phyloP scores from a whole-genome alignment of 2,797 vertebrate species.

The Sciurus vulgaris region DNA sequence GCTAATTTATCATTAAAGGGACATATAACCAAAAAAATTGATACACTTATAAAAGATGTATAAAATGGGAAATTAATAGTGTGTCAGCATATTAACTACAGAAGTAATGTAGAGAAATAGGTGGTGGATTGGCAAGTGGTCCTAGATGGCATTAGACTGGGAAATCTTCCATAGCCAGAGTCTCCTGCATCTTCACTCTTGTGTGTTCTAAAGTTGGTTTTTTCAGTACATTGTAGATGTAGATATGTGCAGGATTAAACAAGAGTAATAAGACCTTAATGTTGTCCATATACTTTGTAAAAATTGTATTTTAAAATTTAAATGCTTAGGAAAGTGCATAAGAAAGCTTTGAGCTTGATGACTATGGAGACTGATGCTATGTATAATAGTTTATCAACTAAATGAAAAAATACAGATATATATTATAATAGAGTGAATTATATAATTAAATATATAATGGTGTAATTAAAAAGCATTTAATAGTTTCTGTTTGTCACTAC shows the following conservation, averaged over 20 bases:
- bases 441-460: neutral
- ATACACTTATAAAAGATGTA: neutral
- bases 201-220: neutral
- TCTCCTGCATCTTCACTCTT: neutral
- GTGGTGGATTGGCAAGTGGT: accelerated
- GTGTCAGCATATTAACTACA: neutral
- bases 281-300: neutral
- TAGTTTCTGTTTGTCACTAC: neutral
- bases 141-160: neutral
- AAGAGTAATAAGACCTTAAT: neutral
- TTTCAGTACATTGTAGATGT: neutral
- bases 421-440: constrained; percentile 1
- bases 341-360: neutral
- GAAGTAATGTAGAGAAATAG: neutral
- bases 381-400: neutral
- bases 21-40: neutral
- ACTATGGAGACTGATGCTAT: neutral
- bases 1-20: neutral
- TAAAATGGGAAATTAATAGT: neutral
- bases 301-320: neutral
- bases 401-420: neutral
- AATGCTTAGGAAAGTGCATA: neutral
- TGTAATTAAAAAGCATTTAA: neutral
- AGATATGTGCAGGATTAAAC: neutral
- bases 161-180: neutral